phyloP scores from a whole-genome alignment of 1,140 invertebrate genomes.

The Anastatus disparis region DNA sequence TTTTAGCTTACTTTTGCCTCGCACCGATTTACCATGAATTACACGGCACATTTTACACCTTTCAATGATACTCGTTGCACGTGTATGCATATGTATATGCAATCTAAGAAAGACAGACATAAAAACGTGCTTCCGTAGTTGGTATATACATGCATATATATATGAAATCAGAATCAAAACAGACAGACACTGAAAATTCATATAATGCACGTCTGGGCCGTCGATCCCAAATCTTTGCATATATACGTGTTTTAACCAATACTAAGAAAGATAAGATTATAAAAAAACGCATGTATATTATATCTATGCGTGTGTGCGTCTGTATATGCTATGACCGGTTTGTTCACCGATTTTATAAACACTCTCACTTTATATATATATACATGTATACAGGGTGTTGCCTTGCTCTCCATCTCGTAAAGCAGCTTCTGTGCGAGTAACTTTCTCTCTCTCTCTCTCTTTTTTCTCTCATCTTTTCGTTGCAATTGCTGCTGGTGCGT shows the following conservation, averaged over 20 bases:
- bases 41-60: constrained; percentile 26
- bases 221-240: constrained; percentile 6
- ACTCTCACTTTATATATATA: not conserved
- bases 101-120: not conserved
- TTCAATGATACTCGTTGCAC: too few relatives aligned
- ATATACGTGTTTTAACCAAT: too few relatives aligned
- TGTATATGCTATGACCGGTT: constrained; percentile 33
- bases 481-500: too few relatives aligned
- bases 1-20: not conserved
- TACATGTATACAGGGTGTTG: constrained; percentile 32
- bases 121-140: constrained; percentile 11
- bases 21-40: constrained; percentile 1
- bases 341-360: constrained; percentile 25
- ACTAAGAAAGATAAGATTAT: too few relatives aligned
- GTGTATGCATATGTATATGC: too few relatives aligned
- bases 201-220: constrained; percentile 37
- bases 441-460: too few relatives aligned
- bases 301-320: constrained; percentile 31
- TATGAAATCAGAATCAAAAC: constrained; percentile 36
- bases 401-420: too few relatives aligned
- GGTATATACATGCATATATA: too few relatives aligned
- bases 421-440: too few relatives aligned
- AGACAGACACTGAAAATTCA: constrained; percentile 7
- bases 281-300: too few relatives aligned
- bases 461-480: too few relatives aligned